Percentiles rank a stretch among this genome's conserved stretches.
These are phyloP conservation scores for Zeus faber DNA, from an alignment of 2,113 vertebrate genomes.

Conservation along the genomic window DNA sequence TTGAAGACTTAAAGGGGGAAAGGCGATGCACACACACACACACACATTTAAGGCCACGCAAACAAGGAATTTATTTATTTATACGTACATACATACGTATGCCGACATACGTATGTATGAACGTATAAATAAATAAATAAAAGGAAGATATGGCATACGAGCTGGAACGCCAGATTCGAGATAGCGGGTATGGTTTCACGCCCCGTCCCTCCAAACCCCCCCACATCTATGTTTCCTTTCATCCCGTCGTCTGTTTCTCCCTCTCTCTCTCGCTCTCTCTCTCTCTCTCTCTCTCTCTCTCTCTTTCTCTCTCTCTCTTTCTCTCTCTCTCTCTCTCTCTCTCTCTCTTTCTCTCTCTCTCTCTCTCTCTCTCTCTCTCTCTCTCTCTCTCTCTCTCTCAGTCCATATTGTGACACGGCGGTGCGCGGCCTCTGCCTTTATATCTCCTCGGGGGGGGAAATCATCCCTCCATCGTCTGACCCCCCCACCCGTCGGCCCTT, in stretches of 20 bases:
- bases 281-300: background rate
- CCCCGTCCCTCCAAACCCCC: too few relatives aligned
- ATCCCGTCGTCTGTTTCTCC: background rate
- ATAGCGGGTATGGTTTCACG: too few relatives aligned
- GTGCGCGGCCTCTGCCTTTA: conserved; percentile 16
- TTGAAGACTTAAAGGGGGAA: too few relatives aligned
- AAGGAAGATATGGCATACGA: too few relatives aligned
- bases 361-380: background rate
- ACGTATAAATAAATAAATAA: too few relatives aligned
- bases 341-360: background rate
- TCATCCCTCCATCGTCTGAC: conserved; percentile 47
- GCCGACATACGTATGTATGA: too few relatives aligned
- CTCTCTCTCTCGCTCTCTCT: background rate
- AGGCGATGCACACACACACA: too few relatives aligned
- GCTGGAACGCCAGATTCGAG: too few relatives aligned
- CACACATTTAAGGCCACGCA: too few relatives aligned
- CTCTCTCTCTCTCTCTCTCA: conserved; percentile 19
- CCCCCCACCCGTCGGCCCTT: conserved; percentile 42
- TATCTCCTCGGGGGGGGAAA: conserved; percentile 54
- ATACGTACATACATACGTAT: too few relatives aligned
- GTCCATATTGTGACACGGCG: conserved; percentile 36
- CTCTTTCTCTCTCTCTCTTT: background rate
- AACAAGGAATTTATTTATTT: too few relatives aligned
- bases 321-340: background rate
- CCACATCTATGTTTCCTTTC: background rate